Percentiles rank a stretch among this genome's conserved stretches.
These are phyloP conservation scores for Adelosebastes latens DNA, from an alignment of 2,797 vertebrate genomes.

Conservation along the genomic window DNA sequence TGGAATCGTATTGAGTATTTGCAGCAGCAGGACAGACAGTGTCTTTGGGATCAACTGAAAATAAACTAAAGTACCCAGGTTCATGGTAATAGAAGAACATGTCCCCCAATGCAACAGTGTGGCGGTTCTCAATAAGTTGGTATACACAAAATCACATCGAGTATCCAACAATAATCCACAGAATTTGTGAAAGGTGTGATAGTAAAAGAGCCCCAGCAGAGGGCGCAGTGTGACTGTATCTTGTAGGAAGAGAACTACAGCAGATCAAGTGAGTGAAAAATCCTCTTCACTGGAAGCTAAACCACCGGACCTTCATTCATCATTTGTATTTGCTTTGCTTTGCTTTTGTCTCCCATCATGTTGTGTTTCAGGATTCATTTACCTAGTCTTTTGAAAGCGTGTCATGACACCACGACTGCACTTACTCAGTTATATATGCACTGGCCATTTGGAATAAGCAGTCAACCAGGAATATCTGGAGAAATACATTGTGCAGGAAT, in stretches of 20 bases:
- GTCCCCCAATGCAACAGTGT: not conserved
- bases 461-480: not conserved
- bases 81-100: not conserved
- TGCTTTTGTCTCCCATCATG: not conserved
- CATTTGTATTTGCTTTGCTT: not conserved
- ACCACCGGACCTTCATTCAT: not conserved
- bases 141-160: not conserved
- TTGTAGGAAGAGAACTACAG: not conserved
- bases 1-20: not conserved
- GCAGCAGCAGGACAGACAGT: not conserved
- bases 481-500: not conserved
- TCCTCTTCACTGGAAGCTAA: not conserved
- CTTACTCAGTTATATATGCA: not conserved
- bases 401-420: not conserved
- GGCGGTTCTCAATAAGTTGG: not conserved
- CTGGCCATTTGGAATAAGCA: conserved; percentile 17
- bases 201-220: not conserved
- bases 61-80: not conserved
- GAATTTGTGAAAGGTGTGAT: not conserved
- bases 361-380: not conserved
- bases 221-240: not conserved
- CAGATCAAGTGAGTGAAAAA: not conserved
- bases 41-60: not conserved
- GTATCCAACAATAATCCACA: not conserved
- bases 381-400: not conserved